Base-by-base conservation (phyloP, 2,888 invertebrate species). In the Megastigmus dorsalis region DNA sequence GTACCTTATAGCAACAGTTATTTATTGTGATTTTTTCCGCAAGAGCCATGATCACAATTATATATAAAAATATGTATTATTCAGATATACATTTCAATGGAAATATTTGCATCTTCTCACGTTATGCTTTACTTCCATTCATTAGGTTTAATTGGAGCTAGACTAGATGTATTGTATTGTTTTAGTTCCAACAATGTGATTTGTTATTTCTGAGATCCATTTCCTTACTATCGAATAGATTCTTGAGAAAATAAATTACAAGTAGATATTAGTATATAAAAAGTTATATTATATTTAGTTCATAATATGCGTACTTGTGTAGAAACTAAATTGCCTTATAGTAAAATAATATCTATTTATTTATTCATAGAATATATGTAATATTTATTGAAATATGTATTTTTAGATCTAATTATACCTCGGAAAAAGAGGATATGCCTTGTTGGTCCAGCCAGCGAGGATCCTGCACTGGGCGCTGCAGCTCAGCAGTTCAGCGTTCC, bases 401-500 rank as follows among this genome's bases (percentile, higher is more conserved):
- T 75, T 82, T 45, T 77, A 88, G 87, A 84, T 66, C 75, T 84
- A 68, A 81, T 84, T 52, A 84, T 88, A 80, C 89, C 89, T 68
- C 87, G 90, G 75, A 90, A 90, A 82, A 88, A 90, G 79, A 89
- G 92, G 83, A 91, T 93, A 87, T 93, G 93, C 83, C 88, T 93
- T 79, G 90, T 93, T 79, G 93, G 93, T 71, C 86, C 86, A 80
- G 88, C 91, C 60, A 88, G 89, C 36, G 88, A 89, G 77, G 91
- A 93, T 88, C 86, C 88, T 77, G 87, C 86, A 67, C 88, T 91
- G 57, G 85, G 90, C 74, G 89, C 89, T 80, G 91, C 92, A 75
- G 92, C 93, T 71, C 90, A 91, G 83, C 90, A 89, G 78, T 93
- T 93, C 88, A 90, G 90, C 68, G 89, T 93, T 72, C 92, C 93